These are phyloP conservation scores for Ephydatia muelleri DNA, from an alignment of 37 sponge, comb jelly and placozoan species.

Conservation along the genomic window DNA sequence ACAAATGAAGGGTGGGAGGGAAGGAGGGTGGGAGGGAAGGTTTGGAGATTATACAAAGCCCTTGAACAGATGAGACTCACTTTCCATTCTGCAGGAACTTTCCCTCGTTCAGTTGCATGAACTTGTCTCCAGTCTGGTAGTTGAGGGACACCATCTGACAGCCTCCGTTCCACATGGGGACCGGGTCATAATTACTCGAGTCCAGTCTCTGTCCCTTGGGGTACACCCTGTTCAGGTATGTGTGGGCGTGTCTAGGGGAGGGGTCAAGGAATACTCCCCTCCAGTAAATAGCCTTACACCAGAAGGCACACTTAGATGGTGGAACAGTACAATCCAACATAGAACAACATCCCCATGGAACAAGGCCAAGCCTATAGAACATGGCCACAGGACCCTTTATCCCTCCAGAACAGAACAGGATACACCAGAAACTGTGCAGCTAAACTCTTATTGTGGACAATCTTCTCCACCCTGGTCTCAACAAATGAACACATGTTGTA, in stretches of 20 bases:
- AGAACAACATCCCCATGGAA: not conserved
- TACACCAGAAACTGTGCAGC: conserved; percentile 60
- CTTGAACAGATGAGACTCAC: conserved; percentile 19
- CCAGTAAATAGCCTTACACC: too few species aligned
- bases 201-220: conserved; percentile 92
- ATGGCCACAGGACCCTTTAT: too few species aligned
- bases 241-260: conserved; percentile 39
- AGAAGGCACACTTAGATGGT: too few species aligned
- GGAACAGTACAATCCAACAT: not conserved
- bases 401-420: too few species aligned
- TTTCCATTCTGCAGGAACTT: conserved; percentile 87
- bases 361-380: too few species aligned
- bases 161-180: conserved; percentile 93
- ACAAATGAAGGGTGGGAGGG: not conserved
- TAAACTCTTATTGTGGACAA: conserved; percentile 52
- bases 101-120: conserved; percentile 98
- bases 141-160: conserved; percentile 94
- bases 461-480: conserved; percentile 85
- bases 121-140: conserved; percentile 95
- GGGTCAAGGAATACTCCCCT: too few species aligned
- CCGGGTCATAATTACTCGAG: conserved; percentile 95
- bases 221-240: conserved; percentile 88
- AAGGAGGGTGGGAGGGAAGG: not conserved
- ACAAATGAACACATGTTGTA: conserved; percentile 96
- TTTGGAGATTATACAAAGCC: not conserved